phyloP scores from a whole-genome alignment of 2,888 invertebrate species.

The Trilocha varians region DNA sequence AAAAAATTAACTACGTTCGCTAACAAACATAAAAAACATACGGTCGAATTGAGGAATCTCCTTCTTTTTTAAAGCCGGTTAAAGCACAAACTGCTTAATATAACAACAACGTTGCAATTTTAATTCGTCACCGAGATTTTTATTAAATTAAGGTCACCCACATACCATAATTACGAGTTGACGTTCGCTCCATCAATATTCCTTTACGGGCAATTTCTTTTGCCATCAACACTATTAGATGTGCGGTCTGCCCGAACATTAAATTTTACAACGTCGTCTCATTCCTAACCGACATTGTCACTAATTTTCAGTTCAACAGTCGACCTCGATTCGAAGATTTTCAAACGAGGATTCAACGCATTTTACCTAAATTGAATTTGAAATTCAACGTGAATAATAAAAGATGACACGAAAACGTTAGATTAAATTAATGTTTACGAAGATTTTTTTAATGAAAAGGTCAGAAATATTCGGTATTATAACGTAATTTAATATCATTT shows the following conservation, averaged over 20 bases:
- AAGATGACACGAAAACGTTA: too few species aligned
- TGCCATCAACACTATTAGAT: constrained; percentile 57
- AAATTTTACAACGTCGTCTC: constrained; percentile 63
- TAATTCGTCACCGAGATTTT: background rate
- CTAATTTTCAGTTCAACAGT: constrained; percentile 34
- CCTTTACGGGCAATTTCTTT: constrained; percentile 61
- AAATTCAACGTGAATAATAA: too few species aligned
- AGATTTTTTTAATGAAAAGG: too few species aligned
- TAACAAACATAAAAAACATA: too few species aligned
- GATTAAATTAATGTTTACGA: too few species aligned
- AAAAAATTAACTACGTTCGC: too few species aligned
- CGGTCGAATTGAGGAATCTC: too few species aligned
- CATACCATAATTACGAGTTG: background rate
- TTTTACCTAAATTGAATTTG: background rate
- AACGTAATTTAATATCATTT: too few species aligned
- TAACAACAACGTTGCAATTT: background rate
- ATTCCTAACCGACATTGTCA: constrained; percentile 49
- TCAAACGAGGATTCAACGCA: background rate
- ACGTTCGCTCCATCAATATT: constrained; percentile 54
- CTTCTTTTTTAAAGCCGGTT: too few species aligned
- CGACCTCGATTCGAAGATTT: constrained; percentile 25
- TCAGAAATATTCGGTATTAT: too few species aligned
- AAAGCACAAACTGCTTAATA: too few species aligned
- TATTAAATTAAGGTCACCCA: background rate
- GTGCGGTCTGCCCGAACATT: constrained; percentile 44